phyloP scores from a whole-genome alignment of 2,113 vertebrate genomes.

The Collichthys lucidus region DNA sequence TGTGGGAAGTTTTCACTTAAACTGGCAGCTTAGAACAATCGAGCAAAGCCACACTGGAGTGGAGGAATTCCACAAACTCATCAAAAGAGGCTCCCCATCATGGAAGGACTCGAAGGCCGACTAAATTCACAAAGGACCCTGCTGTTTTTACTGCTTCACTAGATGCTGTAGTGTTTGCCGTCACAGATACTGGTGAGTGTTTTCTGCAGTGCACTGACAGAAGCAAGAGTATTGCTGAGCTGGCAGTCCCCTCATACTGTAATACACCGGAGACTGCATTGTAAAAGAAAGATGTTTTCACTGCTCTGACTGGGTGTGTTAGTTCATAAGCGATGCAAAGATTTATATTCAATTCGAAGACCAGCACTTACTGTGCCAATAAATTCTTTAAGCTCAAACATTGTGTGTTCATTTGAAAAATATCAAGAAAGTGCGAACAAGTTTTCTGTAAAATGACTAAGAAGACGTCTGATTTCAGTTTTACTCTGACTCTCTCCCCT shows the following conservation, averaged over 20 bases:
- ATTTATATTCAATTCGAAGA: neutral
- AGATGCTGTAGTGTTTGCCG: slow-evolving; percentile 12
- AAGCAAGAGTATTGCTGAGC: slow-evolving; percentile 17
- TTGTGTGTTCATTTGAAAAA: neutral
- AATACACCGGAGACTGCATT: neutral
- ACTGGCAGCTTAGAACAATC: slow-evolving; percentile 15
- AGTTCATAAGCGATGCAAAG: neutral
- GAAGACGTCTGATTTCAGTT: neutral
- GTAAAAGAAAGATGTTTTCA: neutral
- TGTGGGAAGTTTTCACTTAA: slow-evolving; percentile 21
- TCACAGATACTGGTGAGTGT: slow-evolving; percentile 18
- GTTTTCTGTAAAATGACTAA: neutral
- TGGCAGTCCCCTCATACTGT: neutral
- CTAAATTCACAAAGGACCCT: neutral
- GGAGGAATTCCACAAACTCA: neutral
- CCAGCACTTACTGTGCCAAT: neutral
- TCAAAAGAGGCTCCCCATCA: slow-evolving; percentile 6
- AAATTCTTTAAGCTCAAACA: neutral
- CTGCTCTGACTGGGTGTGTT: neutral
- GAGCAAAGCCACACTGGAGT: slow-evolving; percentile 7
- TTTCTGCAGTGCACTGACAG: slow-evolving; percentile 16
- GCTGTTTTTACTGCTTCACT: slow-evolving; percentile 15
- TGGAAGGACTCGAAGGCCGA: neutral
- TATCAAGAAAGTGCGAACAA: neutral
- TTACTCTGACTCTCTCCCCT: neutral